A percentile compares a stretch with the other conserved stretches of the same genome.
Evolutionary conservation across 92 coral and sea anemone species (phyloP).

Genomic region (Metridium senile): DNA sequence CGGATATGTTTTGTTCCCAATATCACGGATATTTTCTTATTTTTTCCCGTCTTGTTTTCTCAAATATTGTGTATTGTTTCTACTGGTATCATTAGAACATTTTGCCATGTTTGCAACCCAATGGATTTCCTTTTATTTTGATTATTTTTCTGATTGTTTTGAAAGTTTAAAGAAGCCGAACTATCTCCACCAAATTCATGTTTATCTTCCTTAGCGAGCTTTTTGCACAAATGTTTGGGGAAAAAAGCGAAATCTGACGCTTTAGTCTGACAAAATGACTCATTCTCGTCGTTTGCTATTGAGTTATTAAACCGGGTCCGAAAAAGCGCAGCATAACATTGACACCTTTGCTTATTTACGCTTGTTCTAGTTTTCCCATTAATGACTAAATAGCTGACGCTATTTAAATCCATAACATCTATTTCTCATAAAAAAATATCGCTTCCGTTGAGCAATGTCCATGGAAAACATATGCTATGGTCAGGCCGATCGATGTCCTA

Average conservation of each 20-base stretch:
- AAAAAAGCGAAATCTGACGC: not conserved
- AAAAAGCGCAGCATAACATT: not conserved
- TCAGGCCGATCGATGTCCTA: not conserved
- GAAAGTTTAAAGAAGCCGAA: conserved; percentile 44
- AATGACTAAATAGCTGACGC: conserved; percentile 19
- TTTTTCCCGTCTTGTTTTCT: too few species aligned
- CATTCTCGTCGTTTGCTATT: not conserved
- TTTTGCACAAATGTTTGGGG: conserved; percentile 1
- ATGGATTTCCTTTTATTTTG: conserved; percentile 25
- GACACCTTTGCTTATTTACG: not conserved
- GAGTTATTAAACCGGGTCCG: not conserved
- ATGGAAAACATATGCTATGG: conserved; percentile 3
- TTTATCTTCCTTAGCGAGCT: not conserved
- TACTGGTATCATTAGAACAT: not conserved
- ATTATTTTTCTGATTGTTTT: conserved; percentile 26
- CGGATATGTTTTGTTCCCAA: too few species aligned
- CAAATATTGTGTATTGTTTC: too few species aligned
- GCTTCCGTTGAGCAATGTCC: not conserved
- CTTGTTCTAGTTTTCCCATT: not conserved
- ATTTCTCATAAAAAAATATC: not conserved
- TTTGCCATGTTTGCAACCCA: conserved; percentile 12
- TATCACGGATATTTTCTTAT: too few species aligned
- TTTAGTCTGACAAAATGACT: not conserved
- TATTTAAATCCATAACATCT: conserved; percentile 7
- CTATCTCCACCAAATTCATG: not conserved